phyloP scores from a whole-genome alignment of 1,140 invertebrate species.

The Cryptotermes secundus region DNA sequence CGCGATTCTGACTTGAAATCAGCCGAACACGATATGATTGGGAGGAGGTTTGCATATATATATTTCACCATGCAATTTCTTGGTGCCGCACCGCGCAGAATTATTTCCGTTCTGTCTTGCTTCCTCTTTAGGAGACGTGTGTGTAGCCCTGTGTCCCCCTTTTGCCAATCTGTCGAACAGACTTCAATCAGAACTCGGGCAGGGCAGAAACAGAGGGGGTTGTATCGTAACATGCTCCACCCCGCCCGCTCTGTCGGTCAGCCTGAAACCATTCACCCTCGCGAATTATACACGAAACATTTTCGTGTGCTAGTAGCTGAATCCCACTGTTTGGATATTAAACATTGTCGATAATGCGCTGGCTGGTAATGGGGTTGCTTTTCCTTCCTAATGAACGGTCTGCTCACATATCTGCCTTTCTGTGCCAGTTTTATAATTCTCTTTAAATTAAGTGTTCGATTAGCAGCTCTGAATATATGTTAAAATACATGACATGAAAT shows the following conservation, averaged over 20 bases:
- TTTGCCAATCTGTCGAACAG: neutral
- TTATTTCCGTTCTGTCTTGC: neutral
- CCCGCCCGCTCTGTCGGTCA: slow-evolving; percentile 3
- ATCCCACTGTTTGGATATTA: slow-evolving; percentile 11
- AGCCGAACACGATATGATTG: neutral
- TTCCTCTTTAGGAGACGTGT: neutral
- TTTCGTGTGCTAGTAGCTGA: neutral
- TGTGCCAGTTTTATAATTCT: neutral
- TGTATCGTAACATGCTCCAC: neutral
- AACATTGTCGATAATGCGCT: neutral
- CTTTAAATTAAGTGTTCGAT: neutral
- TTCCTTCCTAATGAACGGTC: neutral
- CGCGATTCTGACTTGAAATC: neutral
- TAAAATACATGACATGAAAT: no score
- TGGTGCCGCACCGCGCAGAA: neutral
- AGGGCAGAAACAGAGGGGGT: neutral
- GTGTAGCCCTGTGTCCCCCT: neutral
- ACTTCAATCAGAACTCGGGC: neutral
- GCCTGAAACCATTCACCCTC: neutral
- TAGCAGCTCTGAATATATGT: no score
- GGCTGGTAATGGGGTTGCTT: neutral
- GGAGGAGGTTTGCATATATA: neutral
- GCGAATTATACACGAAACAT: slow-evolving; percentile 19
- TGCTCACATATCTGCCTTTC: neutral
- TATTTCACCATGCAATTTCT: neutral